Conservation (phyloP, 1,140 invertebrate species). For the Zaprionus davidi region DNA sequence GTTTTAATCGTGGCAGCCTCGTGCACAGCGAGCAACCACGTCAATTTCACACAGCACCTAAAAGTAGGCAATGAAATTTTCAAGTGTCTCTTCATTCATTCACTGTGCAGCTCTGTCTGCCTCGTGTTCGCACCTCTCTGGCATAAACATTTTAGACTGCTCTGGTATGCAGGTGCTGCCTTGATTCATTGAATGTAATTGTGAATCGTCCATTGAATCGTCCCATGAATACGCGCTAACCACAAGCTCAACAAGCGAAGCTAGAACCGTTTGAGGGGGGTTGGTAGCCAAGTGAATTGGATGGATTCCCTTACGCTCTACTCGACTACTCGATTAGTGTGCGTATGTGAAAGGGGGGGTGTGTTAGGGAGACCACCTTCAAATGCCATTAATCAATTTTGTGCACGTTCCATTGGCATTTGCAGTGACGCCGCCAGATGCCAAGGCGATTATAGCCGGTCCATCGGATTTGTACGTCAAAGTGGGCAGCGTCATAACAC, state of each 20-base stretch:
- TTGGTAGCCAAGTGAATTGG: not conserved
- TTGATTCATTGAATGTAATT: conserved; percentile 45
- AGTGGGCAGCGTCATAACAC: conserved; percentile 91
- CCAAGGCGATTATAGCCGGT: conserved; percentile 91
- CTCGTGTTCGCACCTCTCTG: conserved; percentile 2
- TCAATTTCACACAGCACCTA: not conserved
- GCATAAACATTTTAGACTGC: not conserved
- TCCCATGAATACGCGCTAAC: conserved; percentile 26
- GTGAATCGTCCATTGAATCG: conserved; percentile 29
- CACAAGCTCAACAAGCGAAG: conserved; percentile 35
- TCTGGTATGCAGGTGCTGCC: conserved; percentile 26
- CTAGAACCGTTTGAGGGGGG: not conserved
- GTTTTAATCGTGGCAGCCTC: not conserved
- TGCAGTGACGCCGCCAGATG: conserved; percentile 87
- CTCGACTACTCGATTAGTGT: conserved; percentile 22
- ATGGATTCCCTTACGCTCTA: not conserved
- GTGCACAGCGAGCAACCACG: too few species aligned
- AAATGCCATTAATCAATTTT: conserved; percentile 76
- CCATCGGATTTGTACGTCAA: conserved; percentile 93
- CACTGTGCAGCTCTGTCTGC: not conserved
- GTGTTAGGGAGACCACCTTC: conserved; percentile 15
- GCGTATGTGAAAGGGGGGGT: not conserved
- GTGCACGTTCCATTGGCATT: conserved; percentile 53
- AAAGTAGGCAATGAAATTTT: conserved; percentile 17
- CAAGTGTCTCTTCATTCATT: not conserved